Evolutionary conservation across 2,797 vertebrate genomes (phyloP), one percentile per base, ranked within the genome.

Genomic region (Falco peregrinus): DNA sequence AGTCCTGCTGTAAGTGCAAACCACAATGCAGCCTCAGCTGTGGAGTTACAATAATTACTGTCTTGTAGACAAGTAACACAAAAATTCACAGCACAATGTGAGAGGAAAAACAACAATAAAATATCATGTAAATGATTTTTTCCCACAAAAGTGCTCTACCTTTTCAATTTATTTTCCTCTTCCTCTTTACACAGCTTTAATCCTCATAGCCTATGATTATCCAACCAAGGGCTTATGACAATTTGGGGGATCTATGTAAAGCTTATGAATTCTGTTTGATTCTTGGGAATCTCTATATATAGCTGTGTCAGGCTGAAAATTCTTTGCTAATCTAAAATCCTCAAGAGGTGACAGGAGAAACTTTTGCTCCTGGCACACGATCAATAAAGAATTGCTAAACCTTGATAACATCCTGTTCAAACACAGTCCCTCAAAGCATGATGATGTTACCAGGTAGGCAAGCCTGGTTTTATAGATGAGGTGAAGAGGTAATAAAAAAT

Each of bases 331-430:
- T 83, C 76, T 73, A 63, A 92, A 95, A 77, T 61, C 47, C 59
- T 56, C 54, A 73, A 45, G 45, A 78, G 48, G 45, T 76, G 63
- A 69, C 57, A 53, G 57, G 10, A 83, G 35, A 79, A 57, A 53
- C 59, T 88, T 87, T 90, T 90, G 35, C 73, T 81, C n/a, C 35
- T 91, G 79, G 61, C 65, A 81, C 41, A 41, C 1, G 2, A 88
- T 86, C 75, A 61, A 48, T 87, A 73, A 78, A 76, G 74, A 89
- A 82, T 56, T 92, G 84, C 61, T 92, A 84, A 84, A 90, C 25
- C n/a, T 51, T 33, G 11, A 12, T 75, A 78, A 69, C 39, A 69
- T 13, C 37, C 69, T 54, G 33, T 54, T 67, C 82, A 67, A 81
- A 77, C 39, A 41, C 21, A 56, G 47, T 67, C 67, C 53, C 76